Base-by-base conservation (phyloP, 2,888 invertebrate species). In the Brachynemurus nebulosus region DNA sequence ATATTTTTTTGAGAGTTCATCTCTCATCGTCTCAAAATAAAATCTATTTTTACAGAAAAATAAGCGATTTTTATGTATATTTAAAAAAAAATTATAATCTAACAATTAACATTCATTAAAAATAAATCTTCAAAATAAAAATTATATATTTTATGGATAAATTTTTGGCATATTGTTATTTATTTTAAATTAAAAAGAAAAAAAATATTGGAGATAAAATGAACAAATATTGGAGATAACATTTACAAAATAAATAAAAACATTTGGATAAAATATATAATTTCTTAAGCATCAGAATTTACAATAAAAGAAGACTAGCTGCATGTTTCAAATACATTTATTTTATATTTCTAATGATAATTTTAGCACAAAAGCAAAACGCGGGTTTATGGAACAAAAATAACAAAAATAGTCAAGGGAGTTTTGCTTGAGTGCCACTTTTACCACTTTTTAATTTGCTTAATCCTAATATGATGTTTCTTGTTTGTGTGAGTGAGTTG, bases 341-440 rank as follows among this genome's bases (percentile, higher is more conserved):
- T n/a, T n/a, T n/a, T n/a, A 46, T 30, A 54, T 76, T 38, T 70
- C 66, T 49, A 65, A 69, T 14, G 67, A 71, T 48, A 52, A 76
- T 41, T 53, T 63, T 14, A 59, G 65, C 34, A 76, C 75, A 34
- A 59, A 55, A 27, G 57, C 72, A n/a, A 70, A 70, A n/a, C 47
- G 63, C 76, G 57, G 76, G 64, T 68, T 56, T 1, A 59, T 63
- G 53, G 63, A 30, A 12, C 14, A 5, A 14, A 30, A 30, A 30
- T 30, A 30, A 30, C 14, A 30, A 30, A 30, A 30, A 12, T 30
- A 30, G 5, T 30, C 3, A 12, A 30, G n/a, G 9, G 14, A 9
- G 4, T 30, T 30, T 30, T 30, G 30, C 30, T 30, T n/a, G 4
- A 30, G 14, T 30, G 30, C 30, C 14, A 30, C n/a, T 27, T 5